These are phyloP conservation scores for Nyctibius bracteatus DNA, from an alignment of 2,113 vertebrate species.

Conservation along the genomic window DNA sequence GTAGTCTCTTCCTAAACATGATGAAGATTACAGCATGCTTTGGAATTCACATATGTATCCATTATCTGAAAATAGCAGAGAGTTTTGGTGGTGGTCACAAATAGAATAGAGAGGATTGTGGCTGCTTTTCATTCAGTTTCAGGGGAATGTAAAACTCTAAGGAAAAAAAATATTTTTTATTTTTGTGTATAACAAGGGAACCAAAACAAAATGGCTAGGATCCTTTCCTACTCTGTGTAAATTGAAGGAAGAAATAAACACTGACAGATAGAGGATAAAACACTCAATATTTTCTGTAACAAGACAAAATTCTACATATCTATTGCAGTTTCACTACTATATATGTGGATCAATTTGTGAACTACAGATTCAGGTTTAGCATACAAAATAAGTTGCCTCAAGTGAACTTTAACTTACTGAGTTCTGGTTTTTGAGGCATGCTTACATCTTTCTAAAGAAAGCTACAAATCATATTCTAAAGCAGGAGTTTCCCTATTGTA, in stretches of 20 bases:
- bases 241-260: neutral
- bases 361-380: neutral
- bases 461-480: neutral
- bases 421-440: neutral
- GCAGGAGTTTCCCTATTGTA: neutral
- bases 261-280: neutral
- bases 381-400: neutral
- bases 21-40: neutral
- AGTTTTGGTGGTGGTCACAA: neutral
- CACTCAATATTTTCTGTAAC: neutral
- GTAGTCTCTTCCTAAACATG: neutral
- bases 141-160: neutral
- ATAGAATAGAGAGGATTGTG: neutral
- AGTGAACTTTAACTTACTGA: fast-evolving
- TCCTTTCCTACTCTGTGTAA: neutral
- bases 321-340: neutral
- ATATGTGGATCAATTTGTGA: neutral
- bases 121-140: neutral
- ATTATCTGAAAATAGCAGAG: neutral
- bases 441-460: neutral
- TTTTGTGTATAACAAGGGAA: neutral
- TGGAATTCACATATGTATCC: neutral
- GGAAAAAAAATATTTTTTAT: neutral
- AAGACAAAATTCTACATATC: neutral
- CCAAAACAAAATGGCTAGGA: neutral